These are phyloP conservation scores for Solenodon paradoxus DNA, from an alignment of 2,113 vertebrate genomes.

Conservation along the genomic window DNA sequence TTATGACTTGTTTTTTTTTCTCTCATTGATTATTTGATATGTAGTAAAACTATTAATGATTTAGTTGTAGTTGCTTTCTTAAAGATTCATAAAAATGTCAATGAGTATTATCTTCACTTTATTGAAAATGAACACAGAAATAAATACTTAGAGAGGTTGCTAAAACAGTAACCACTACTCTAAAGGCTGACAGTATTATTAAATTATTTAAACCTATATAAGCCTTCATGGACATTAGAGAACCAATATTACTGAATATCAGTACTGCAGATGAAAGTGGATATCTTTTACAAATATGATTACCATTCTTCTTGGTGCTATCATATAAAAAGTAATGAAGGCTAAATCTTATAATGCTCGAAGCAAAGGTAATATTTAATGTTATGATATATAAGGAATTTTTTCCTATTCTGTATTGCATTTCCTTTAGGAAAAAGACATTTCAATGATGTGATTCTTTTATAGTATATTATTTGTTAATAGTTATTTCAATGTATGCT, in stretches of 20 bases:
- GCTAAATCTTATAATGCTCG: background rate
- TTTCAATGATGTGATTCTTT: background rate
- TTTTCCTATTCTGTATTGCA: background rate
- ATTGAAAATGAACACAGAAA: slow-evolving; percentile 26
- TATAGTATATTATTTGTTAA: background rate
- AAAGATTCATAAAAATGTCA: background rate
- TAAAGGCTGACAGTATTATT: background rate
- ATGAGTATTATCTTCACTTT: background rate
- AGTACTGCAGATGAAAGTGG: background rate
- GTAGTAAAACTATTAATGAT: background rate
- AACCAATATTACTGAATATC: background rate
- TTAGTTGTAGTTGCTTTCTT: background rate
- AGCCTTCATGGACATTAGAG: background rate
- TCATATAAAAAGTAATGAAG: background rate
- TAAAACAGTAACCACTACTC: background rate
- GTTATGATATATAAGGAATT: background rate
- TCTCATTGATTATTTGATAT: background rate
- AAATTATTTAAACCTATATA: slow-evolving; percentile 2
- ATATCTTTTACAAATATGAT: background rate
- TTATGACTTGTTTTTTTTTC: background rate
- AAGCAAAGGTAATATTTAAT: background rate
- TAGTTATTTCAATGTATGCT: background rate
- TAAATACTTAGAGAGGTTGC: background rate
- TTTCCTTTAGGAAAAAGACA: background rate
- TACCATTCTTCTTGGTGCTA: background rate